These are phyloP conservation scores for Anolis sagrei DNA, from an alignment of 2,113 vertebrate genomes.

Conservation along the genomic window DNA sequence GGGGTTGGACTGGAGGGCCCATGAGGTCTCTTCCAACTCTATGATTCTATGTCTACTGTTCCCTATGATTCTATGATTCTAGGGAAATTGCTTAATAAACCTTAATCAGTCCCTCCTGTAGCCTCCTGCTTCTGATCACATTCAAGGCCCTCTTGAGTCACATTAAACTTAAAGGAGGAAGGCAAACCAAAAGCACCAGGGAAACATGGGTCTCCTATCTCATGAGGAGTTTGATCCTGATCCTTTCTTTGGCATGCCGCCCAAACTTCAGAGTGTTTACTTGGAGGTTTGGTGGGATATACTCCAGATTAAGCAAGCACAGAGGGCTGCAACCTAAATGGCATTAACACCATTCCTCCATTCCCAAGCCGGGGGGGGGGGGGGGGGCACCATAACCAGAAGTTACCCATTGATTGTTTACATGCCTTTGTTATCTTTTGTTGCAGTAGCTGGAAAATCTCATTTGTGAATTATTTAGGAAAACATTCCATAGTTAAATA, in stretches of 20 bases:
- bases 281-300: neutral
- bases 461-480: constrained; percentile 31
- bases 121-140: neutral
- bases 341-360: neutral
- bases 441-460: constrained; percentile 19
- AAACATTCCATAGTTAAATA: constrained; percentile 47
- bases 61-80: too few species aligned
- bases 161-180: neutral
- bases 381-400: constrained; percentile 32
- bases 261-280: neutral
- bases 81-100: too few species aligned
- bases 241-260: neutral
- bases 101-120: too few species aligned
- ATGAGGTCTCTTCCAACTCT: too few species aligned
- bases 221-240: neutral
- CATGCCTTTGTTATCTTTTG: constrained; percentile 28
- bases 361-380: too few species aligned
- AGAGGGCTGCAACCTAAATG: neutral
- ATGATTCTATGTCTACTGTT: too few species aligned
- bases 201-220: neutral
- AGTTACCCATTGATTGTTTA: constrained; percentile 48
- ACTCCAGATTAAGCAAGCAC: neutral
- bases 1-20: too few species aligned
- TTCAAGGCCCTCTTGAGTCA: neutral
- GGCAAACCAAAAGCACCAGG: neutral